Evolutionary conservation across 2,797 vertebrate species (phyloP), one percentile per base, ranked within the genome.

Genomic region (Kryptopterus vitreolus): DNA sequence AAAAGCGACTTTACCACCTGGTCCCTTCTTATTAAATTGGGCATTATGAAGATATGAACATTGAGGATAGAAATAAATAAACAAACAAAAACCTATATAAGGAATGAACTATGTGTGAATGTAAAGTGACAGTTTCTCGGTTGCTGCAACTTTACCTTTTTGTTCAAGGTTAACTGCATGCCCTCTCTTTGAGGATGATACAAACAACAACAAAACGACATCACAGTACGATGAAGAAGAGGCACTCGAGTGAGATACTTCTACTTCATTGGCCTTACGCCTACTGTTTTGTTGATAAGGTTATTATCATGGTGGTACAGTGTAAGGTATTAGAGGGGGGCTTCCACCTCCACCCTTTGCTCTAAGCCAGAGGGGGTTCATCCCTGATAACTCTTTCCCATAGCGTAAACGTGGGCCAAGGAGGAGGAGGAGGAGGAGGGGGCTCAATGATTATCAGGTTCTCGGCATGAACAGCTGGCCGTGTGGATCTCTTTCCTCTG

Each of bases 391-490:
- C 78, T 76, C 55, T 68, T 72, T 72, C 69, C 77, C 85, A 73
- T 3, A 29, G 78, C 74, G 61, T 58, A 66, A 53, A 62, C 82
- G 63, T 57, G 78, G 80, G 77, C 62, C 29, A 73, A 81, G 73
- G 82, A 86, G 79, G 81, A 77, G 85, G 81, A 81, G 80, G 84
- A 81, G 73, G 82, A 86, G 79, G 81, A 77, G 85, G 81, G 80
- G 80, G 84, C 73, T 31, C 59, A 50, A n/a, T 85, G 84, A 85
- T 87, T 85, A 85, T 81, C 79, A 78, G 82, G 78, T 86, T 85
- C 81, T 80, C 22, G 58, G 80, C 79, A 80, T 68, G 74, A 86
- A 86, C 85, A 86, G 83, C 85, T 86, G 81, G 83, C 76, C 81
- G 70, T 84, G 78, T 81, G 85, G 81, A 86, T 79, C 78, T 75